phyloP scores from a whole-genome alignment of 2,888 invertebrate genomes.

The Busseola fusca region DNA sequence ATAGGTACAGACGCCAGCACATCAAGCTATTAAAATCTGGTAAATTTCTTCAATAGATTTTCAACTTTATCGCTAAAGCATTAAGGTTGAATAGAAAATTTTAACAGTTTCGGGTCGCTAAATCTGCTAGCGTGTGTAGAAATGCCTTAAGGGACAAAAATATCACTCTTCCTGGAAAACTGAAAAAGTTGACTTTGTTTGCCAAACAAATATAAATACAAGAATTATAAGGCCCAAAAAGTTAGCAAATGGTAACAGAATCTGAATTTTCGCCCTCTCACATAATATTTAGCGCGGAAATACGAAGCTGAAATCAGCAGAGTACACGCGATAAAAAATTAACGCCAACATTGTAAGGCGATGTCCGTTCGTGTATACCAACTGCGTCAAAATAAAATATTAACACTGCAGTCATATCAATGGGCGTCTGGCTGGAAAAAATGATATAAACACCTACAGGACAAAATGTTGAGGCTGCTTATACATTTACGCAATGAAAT shows the following conservation, averaged over 20 bases:
- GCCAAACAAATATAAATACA: background rate
- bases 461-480: conserved; percentile 1
- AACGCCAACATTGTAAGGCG: conserved; percentile 45
- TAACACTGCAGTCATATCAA: conserved; percentile 62
- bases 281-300: conserved; percentile 24
- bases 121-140: no score
- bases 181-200: background rate
- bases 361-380: conserved; percentile 43
- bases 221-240: background rate
- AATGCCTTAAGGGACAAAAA: no score
- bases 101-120: no score
- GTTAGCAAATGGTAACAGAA: background rate
- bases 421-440: conserved; percentile 41
- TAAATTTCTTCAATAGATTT: no score
- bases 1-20: background rate
- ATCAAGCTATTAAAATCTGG: no score
- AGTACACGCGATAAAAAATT: conserved; percentile 44
- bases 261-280: background rate
- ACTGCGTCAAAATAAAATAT: conserved; percentile 69
- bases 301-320: background rate
- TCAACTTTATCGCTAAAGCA: no score
- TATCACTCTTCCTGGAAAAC: background rate
- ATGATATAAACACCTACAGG: conserved; percentile 29
- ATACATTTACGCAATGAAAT: background rate
- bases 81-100: no score